These are phyloP conservation scores for Vulpes ferrilata DNA, from an alignment of 2,113 vertebrate genomes.

Conservation along the genomic window DNA sequence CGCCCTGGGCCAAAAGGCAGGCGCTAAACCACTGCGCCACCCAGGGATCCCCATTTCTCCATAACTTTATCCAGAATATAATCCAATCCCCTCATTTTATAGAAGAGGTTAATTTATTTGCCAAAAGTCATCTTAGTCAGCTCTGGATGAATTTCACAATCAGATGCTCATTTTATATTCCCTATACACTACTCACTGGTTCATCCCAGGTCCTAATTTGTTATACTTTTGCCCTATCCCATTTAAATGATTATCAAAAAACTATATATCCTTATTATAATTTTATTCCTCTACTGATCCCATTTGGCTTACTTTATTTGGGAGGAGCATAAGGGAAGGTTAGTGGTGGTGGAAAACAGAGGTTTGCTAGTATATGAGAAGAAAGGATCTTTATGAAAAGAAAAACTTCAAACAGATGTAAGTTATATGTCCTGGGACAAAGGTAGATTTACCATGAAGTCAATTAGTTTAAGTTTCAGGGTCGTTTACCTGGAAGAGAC, in stretches of 20 bases:
- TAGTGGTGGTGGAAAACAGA: neutral
- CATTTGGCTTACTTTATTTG: neutral
- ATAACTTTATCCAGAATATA: neutral
- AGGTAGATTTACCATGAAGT: neutral
- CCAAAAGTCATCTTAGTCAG: neutral
- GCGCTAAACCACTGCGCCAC: no score
- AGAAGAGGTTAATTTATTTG: slow-evolving; percentile 24
- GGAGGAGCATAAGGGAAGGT: neutral
- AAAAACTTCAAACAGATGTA: neutral
- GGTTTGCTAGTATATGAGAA: neutral
- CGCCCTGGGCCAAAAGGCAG: no score
- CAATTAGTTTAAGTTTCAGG: neutral
- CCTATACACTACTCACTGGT: neutral
- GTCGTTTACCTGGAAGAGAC: neutral
- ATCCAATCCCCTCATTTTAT: slow-evolving; percentile 15
- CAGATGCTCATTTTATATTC: slow-evolving; percentile 27
- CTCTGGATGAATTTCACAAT: slow-evolving; percentile 6
- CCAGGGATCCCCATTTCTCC: no score
- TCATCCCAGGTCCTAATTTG: neutral
- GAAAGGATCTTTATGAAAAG: neutral
- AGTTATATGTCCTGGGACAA: neutral
- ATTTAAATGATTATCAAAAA: slow-evolving; percentile 33
- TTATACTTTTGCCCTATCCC: neutral
- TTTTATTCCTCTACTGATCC: neutral
- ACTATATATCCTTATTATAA: neutral